These are phyloP conservation scores for Dolichopus griseipennis DNA, from an alignment of 2,888 invertebrate species.

Conservation along the genomic window DNA sequence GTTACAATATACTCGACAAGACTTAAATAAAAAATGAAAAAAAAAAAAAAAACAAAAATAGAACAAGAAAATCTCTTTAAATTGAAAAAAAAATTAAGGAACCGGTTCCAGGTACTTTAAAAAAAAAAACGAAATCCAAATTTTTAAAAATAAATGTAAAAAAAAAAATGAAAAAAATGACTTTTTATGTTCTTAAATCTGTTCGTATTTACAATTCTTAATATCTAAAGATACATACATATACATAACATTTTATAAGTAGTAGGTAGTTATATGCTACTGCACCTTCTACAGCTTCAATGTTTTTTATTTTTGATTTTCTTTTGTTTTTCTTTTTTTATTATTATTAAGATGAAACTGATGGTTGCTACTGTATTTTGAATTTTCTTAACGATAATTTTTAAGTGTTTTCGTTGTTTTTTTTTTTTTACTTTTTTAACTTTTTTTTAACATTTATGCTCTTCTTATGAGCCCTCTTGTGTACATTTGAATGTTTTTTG, in stretches of 20 bases:
- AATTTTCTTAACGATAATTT: background rate
- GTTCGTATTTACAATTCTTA: background rate
- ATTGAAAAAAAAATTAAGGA: background rate
- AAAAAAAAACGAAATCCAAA: background rate
- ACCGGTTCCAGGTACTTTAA: background rate
- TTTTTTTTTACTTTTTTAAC: background rate
- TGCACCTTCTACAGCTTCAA: conserved; percentile 1
- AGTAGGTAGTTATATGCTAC: background rate
- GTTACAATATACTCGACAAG: conserved; percentile 6
- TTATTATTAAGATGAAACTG: background rate
- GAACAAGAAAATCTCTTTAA: background rate
- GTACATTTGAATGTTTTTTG: background rate
- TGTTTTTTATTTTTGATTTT: background rate
- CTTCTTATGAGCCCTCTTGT: background rate
- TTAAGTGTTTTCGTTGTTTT: background rate
- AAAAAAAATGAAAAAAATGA: background rate
- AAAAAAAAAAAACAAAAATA: too few relatives aligned
- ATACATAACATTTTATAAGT: background rate
- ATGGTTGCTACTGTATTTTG: background rate
- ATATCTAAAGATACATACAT: background rate
- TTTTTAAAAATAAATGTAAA: background rate
- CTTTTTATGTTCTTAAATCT: conserved; percentile 5
- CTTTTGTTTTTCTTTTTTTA: too few relatives aligned
- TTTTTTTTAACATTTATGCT: background rate
- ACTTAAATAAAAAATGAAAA: background rate